Evolutionary conservation across 2,113 vertebrate genomes (phyloP), one percentile per base, ranked within the genome.

Genomic region (Scytalopus superciliaris): DNA sequence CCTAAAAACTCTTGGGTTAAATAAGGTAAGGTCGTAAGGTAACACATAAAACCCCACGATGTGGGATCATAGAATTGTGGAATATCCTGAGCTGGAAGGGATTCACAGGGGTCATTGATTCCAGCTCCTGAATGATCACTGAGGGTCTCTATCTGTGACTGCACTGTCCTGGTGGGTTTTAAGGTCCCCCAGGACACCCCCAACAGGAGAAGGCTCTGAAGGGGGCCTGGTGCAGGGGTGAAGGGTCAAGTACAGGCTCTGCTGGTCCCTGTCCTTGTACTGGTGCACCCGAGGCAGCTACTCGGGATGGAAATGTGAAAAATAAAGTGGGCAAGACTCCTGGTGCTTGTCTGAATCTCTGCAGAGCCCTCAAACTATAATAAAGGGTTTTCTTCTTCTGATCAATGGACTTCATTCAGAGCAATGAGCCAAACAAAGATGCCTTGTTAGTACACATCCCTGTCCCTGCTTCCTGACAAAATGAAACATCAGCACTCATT

Each of bases 21-120:
- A 25, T 59, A 37, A 59, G 63, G 57, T 28, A 19, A 39, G 25
- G 37, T 10, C 4, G 1, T 21, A 45, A 76, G 69, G 12, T 16
- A 50, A 77, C 33, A 31, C 8, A 39, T 2, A 35, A 44, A 89
- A 42, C 1, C 0, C 0, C 2, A 0, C 1, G 0, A 8, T 1
- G 1, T 19, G 2, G 17, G 62, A 33, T 31, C 23, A 2, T 1
- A 33, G 22, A 49, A 37, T 56, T 12, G 6, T 49, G 70, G 79
- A 55, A 40, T 76, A 62, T 49, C n/a, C 47, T 0, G 2, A 67
- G 77, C 0, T 74, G 37, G 52, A 81, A 52, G 37, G 19, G 14
- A 39, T 10, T 28, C 27, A 53, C 17, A 21, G 27, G 63, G 47
- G 53, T 12, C 76, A 50, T 7, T 3, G 4, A 45, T 10, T 14